These are phyloP conservation scores for Dasyprocta punctata DNA, from an alignment of 2,113 vertebrate genomes.

Conservation along the genomic window DNA sequence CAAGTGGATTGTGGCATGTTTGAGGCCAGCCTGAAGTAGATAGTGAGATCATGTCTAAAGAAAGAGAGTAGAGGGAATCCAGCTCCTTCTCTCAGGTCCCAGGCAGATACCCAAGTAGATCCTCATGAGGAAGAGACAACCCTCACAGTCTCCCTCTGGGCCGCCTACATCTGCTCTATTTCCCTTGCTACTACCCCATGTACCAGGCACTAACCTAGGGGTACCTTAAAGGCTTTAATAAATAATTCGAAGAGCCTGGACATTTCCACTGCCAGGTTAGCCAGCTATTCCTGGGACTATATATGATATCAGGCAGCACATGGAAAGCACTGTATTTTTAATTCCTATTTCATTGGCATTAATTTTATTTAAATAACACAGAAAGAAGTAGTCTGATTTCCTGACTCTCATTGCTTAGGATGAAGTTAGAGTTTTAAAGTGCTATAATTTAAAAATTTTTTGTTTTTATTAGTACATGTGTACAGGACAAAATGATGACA, in stretches of 20 bases:
- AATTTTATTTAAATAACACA: background rate
- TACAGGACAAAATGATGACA: background rate
- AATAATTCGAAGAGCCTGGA: background rate
- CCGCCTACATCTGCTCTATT: background rate
- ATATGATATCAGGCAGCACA: background rate
- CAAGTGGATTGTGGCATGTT: background rate
- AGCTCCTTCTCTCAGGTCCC: background rate
- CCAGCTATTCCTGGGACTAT: no score
- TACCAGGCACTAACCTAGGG: background rate
- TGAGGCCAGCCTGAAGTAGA: background rate
- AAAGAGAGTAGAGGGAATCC: background rate
- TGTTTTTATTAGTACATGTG: background rate
- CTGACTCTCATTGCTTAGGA: background rate
- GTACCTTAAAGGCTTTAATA: background rate
- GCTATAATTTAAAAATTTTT: background rate
- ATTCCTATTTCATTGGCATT: background rate
- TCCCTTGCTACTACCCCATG: accelerated
- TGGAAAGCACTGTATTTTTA: background rate
- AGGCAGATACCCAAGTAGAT: background rate
- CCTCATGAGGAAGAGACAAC: background rate
- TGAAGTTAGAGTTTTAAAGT: background rate
- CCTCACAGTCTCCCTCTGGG: background rate
- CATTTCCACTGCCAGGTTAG: background rate
- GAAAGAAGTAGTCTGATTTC: background rate
- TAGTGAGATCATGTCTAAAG: background rate